Conservation (phyloP, 1,140 invertebrate genomes). For the Saxidomus purpurata region DNA sequence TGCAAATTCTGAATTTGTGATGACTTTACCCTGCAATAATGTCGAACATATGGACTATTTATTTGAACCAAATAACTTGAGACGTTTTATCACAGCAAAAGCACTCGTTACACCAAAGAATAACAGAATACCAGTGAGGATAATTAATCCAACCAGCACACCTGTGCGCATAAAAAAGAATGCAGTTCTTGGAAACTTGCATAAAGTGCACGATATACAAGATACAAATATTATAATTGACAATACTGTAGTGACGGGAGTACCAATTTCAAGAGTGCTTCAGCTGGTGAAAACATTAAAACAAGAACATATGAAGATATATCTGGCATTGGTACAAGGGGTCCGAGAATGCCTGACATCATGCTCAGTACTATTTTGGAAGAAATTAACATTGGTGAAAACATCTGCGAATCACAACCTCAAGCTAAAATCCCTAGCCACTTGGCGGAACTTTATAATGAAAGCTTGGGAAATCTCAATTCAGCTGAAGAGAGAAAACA, state of each 20-base stretch:
- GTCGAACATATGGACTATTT: neutral
- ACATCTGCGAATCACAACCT: neutral
- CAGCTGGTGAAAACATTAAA: neutral
- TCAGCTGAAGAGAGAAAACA: neutral
- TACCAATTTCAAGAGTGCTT: no score
- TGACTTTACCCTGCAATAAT: neutral
- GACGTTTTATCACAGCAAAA: neutral
- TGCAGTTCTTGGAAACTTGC: neutral
- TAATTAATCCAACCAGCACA: neutral
- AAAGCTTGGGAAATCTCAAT: slow-evolving; percentile 23
- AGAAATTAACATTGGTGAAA: no score
- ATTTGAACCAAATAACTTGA: neutral
- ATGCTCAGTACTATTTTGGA: neutral
- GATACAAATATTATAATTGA: neutral
- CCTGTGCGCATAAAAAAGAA: neutral
- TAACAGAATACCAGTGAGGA: neutral
- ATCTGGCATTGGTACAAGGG: neutral
- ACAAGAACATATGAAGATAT: neutral
- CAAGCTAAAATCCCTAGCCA: slow-evolving; percentile 9
- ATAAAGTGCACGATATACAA: neutral
- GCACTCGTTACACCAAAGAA: neutral
- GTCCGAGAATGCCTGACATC: neutral
- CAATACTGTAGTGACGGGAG: neutral
- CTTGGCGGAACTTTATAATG: slow-evolving; percentile 43
- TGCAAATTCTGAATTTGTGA: neutral